Evolutionary conservation across 2,797 vertebrate genomes (phyloP), one percentile per base, ranked within the genome.

Genomic region (Euthynnus affinis): DNA sequence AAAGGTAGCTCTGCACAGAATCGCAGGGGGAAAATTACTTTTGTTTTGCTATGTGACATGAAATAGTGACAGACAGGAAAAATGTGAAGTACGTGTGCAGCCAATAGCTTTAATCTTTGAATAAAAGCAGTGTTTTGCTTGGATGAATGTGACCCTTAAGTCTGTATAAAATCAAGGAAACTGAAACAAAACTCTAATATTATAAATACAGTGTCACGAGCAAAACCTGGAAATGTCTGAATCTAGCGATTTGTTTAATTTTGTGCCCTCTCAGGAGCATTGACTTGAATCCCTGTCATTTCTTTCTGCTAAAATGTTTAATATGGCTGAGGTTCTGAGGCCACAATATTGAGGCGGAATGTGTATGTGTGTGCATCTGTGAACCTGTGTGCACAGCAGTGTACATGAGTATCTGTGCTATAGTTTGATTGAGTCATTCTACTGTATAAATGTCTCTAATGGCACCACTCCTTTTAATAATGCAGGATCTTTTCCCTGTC

Each of bases 381-480:
- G 29, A 34, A 34, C 13, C 46, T 22, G 23, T 74, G 59, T 62
- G 71, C 57, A 68, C 20, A 22, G 9, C 10, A 5, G 32, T 49
- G 44, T 57, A 51, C 25, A 62, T 40, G 66, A 72, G 67, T 66
- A 60, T 86, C 74, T 69, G 68, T 71, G 76, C 76, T 44, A 20
- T 29, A 29, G 78, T 86, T 62, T 88, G 71, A 90, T 88, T 27
- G 65, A 88, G 86, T 90, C 83, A 86, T 67, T 88, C 80, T 88
- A 87, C 80, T 88, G 83, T 91, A 88, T 92, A 90, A 92, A 93
- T 88, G 86, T 85, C 78, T 82, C 76, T 92, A 92, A 93, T 94
- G 92, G 90, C 55, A 78, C 80, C 71, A 77, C 80, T 79, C 75
- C 80, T 89, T 86, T 93, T 85, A 93, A 94, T 93, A 93, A 94